A percentile compares a stretch with the other conserved stretches of the same genome.
phyloP scores from a whole-genome alignment of 2,113 vertebrate species.

The Ceyx melanurus region DNA sequence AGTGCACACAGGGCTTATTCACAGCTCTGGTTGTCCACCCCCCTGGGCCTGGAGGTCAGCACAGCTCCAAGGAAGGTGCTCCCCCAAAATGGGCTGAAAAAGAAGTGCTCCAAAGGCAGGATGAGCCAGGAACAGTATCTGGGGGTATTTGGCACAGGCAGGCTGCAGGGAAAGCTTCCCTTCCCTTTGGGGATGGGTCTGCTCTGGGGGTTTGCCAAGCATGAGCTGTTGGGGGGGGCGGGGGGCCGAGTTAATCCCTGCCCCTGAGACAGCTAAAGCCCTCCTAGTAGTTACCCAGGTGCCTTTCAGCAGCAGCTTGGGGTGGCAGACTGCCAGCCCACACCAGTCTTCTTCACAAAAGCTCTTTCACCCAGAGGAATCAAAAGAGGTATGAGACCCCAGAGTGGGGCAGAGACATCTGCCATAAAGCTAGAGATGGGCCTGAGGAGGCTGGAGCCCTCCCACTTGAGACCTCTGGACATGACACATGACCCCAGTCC shows the following conservation, averaged over 20 bases:
- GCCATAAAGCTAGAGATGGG: neutral
- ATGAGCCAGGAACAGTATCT: neutral
- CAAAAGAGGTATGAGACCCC: neutral
- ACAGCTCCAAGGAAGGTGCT: neutral
- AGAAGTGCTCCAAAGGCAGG: neutral
- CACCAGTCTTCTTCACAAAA: accelerated
- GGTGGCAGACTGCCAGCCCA: neutral
- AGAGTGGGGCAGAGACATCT: neutral
- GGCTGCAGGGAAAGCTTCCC: neutral
- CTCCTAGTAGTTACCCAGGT: accelerated
- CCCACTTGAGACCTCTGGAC: no score
- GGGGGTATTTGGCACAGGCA: neutral
- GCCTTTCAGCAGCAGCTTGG: neutral
- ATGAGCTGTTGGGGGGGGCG: accelerated
- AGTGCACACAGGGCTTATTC: neutral
- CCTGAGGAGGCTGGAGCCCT: neutral
- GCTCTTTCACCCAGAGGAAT: neutral
- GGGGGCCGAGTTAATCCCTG: neutral
- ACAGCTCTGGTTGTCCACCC: accelerated
- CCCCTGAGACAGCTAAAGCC: accelerated
- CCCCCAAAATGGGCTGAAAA: neutral
- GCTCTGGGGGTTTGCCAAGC: neutral
- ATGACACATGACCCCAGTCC: accelerated
- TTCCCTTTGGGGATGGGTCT: neutral
- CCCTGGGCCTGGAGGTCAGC: neutral